phyloP scores from a whole-genome alignment of 2,113 vertebrate genomes.

The Lophura nycthemera region DNA sequence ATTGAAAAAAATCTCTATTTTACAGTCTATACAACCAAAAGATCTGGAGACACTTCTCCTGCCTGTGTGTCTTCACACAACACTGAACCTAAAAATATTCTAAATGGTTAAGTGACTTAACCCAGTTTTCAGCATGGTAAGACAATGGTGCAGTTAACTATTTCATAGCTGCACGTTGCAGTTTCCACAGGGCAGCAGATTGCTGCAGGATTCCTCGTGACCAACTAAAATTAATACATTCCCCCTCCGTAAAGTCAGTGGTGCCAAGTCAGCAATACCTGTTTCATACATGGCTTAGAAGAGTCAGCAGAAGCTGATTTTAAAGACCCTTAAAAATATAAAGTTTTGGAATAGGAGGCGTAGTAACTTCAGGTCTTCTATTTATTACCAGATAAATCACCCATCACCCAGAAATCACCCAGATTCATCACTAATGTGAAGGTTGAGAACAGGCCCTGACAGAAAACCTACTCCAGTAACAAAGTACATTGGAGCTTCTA shows the following conservation, averaged over 20 bases:
- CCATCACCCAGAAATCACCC: too few relatives aligned
- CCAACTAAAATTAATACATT: not conserved
- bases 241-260: not conserved
- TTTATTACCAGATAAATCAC: not conserved
- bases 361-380: not conserved
- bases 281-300: fast-evolving
- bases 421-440: not conserved
- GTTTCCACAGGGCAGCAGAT: not conserved
- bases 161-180: not conserved
- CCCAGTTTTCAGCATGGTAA: slow-evolving; percentile 22
- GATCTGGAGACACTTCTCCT: not conserved
- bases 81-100: slow-evolving; percentile 51
- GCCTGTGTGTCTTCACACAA: not conserved
- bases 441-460: fast-evolving
- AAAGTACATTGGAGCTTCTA: not conserved
- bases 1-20: not conserved
- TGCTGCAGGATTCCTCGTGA: not conserved
- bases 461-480: fast-evolving
- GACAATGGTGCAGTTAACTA: not conserved
- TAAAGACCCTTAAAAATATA: not conserved
- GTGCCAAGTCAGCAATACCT: not conserved
- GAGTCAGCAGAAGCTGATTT: not conserved
- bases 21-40: not conserved
- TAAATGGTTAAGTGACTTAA: slow-evolving; percentile 37
- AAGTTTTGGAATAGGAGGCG: not conserved